phyloP scores from a whole-genome alignment of 37 sponge, comb jelly and placozoan genomes.

The Lycopodina hypogea region DNA sequence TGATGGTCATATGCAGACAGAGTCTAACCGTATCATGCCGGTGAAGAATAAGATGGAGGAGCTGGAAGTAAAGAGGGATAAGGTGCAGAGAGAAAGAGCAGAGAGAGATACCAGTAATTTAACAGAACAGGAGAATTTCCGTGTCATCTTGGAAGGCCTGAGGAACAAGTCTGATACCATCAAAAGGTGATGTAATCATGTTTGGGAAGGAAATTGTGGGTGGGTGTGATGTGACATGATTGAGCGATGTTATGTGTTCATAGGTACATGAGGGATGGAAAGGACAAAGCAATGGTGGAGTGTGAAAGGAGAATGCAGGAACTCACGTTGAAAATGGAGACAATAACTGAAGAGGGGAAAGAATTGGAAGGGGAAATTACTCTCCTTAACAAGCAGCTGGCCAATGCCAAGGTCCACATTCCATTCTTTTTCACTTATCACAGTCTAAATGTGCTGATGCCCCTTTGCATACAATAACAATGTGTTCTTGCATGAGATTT shows the following conservation, averaged over 20 bases:
- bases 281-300: constrained; percentile 7
- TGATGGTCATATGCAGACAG: constrained; percentile 10
- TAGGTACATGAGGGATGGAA: constrained; percentile 29
- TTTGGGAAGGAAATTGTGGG: background rate
- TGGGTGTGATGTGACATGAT: too few species aligned
- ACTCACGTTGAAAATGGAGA: background rate
- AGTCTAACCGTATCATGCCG: constrained; percentile 19
- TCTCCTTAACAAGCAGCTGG: constrained; percentile 43
- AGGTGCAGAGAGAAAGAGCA: constrained; percentile 13
- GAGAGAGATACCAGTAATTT: constrained; percentile 18
- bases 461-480: too few species aligned
- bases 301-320: constrained; percentile 19
- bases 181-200: constrained; percentile 7
- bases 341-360: constrained; percentile 27
- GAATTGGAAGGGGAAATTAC: constrained; percentile 45
- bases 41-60: constrained; percentile 43
- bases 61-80: constrained; percentile 15
- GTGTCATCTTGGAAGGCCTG: constrained; percentile 3
- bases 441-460: background rate
- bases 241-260: background rate
- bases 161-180: constrained; percentile 4
- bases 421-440: background rate
- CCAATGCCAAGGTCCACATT: constrained; percentile 51
- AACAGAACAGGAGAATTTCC: constrained; percentile 32
- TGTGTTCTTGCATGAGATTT: too few species aligned